Evolutionary conservation across 2,113 vertebrate genomes (phyloP).

Genomic region (Paradoxurus hermaphroditus): DNA sequence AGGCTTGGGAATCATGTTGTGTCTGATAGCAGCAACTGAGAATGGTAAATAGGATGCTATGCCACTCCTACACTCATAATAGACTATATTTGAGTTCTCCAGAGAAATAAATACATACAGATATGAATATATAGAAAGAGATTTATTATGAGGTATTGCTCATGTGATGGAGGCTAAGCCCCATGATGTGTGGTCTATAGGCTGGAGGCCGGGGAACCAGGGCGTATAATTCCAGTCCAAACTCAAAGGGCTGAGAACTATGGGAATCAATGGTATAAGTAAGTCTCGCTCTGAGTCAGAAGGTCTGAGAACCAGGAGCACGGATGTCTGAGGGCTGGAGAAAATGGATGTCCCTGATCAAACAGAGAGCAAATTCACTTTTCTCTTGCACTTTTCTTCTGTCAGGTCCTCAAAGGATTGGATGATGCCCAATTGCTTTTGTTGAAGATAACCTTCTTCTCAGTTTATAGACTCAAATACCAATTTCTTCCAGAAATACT

Average conservation of each 20-base stretch:
- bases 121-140: neutral
- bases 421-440: neutral
- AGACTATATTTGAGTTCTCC: neutral
- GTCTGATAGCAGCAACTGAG: neutral
- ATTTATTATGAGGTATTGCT: neutral
- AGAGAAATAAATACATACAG: neutral
- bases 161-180: neutral
- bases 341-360: neutral
- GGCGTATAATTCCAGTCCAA: neutral
- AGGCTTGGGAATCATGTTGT: neutral
- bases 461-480: neutral
- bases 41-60: neutral
- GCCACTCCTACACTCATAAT: neutral
- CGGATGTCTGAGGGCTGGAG: neutral
- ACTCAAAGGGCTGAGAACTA: neutral
- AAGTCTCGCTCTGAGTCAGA: neutral
- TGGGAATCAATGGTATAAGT: neutral
- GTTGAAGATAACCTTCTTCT: neutral
- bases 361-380: neutral
- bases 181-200: neutral
- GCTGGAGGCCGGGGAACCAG: neutral
- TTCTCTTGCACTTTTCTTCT: neutral
- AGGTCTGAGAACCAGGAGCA: neutral
- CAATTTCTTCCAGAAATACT: neutral
- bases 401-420: neutral